Evolutionary conservation across 1,140 invertebrate genomes (phyloP), one percentile per base, ranked within the genome.

Genomic region (Bombus breviceps): DNA sequence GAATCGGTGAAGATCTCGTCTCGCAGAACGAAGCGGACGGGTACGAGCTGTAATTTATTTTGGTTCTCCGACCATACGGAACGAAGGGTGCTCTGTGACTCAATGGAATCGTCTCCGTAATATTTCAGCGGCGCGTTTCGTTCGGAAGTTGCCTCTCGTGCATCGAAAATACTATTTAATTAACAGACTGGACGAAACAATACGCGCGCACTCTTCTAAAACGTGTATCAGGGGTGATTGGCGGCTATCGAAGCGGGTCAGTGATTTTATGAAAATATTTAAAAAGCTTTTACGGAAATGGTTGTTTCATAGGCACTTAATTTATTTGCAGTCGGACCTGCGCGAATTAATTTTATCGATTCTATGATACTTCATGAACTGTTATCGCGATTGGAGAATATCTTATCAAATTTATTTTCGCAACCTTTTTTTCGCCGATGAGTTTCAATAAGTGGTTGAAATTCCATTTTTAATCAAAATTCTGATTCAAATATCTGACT

Each of bases 11-110:
- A 47, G 37, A 74, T 72, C 62, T 71, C 41, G 43, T 76, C 53
- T 68, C 68, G n/a, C 9, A 15, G 77, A 62, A 79, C 41, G 76
- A 85, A 68, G 22, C 64, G 66, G 83, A 25, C 53, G 59, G 43
- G 37, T 66, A 76, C 62, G n/a, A 84, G 62, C 43, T 72, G 82
- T 89, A 88, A 83, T 89, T 89, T 73, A 79, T 87, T 87, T 86
- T 74, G 86, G 32, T 66, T 76, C 32, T 28, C 62, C 15, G 41
- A 8, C 59, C 43, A 34, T 68, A 57, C 37, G 34, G 64, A 84
- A 71, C 75, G 64, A 59, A 84, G 64, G 47, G 64, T 28, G 75
- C 47, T 69, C 59, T 32, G 66, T 39, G 59, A 62, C 34, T 39
- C 81, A 41, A 39, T 83, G 73, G 32, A 73, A 66, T 41, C 59